Evolutionary conservation across 2,888 invertebrate species (phyloP).

Genomic region (Orthonychiurus folsomi): DNA sequence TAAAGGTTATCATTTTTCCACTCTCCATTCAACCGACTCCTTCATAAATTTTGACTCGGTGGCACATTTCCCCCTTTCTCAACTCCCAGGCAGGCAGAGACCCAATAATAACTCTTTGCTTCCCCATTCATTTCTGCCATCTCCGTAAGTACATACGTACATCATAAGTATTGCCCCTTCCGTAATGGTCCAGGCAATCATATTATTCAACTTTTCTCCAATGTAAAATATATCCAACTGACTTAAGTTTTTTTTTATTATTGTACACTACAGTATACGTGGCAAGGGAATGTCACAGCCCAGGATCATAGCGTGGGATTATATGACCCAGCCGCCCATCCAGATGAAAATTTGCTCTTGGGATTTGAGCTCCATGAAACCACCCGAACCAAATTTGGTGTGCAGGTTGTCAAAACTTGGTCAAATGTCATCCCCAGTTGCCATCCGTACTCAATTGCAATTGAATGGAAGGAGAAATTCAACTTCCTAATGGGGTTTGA

Average conservation of each 20-base stretch:
- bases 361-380: no score
- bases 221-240: no score
- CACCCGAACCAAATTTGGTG: constrained; percentile 34
- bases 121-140: no score
- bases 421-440: constrained; percentile 36
- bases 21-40: constrained; percentile 2
- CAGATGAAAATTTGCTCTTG: not conserved
- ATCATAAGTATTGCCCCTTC: not conserved
- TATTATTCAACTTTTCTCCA: no score
- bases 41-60: not conserved
- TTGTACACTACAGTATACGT: no score
- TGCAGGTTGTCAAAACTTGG: constrained; percentile 37
- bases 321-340: not conserved
- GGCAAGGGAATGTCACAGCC: not conserved
- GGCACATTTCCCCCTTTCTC: not conserved
- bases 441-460: not conserved
- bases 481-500: no score
- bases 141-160: no score
- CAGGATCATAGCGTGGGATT: not conserved
- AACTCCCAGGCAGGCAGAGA: no score
- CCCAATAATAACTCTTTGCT: no score
- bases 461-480: no score
- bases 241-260: no score
- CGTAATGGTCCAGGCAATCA: not conserved
- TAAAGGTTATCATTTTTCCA: constrained; percentile 26